Percentiles rank a stretch among this genome's conserved stretches.
phyloP scores from a whole-genome alignment of 2,113 vertebrate species.

The Cyphomyrus discorhynchus region DNA sequence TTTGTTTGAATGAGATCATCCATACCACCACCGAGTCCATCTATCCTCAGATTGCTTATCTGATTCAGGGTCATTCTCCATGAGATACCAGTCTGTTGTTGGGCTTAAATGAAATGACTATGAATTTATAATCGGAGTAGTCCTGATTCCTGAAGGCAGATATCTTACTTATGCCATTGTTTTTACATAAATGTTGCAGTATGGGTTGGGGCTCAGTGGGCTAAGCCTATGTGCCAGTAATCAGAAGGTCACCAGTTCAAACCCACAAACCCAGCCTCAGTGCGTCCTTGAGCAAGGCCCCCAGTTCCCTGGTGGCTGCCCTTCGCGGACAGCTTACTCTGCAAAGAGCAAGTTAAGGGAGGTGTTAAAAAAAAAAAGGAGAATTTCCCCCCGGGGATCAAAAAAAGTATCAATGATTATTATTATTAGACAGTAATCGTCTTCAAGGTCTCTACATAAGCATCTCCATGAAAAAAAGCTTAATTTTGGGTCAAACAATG shows the following conservation, averaged over 20 bases:
- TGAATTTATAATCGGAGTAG: background rate
- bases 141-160: background rate
- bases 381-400: too few species aligned
- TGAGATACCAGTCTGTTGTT: background rate
- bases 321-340: too few species aligned
- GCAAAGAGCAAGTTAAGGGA: too few species aligned
- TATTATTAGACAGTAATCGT: background rate
- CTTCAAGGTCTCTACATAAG: background rate
- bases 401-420: background rate
- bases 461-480: background rate
- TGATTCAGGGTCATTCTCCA: background rate
- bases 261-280: too few species aligned
- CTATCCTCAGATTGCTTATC: background rate
- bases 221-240: too few species aligned
- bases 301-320: too few species aligned
- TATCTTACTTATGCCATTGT: background rate
- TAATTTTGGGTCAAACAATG: background rate
- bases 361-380: too few species aligned
- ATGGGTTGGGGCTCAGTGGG: too few species aligned
- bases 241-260: too few species aligned
- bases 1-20: background rate
- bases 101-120: background rate
- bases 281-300: too few species aligned
- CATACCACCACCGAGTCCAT: background rate
- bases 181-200: background rate